Evolutionary conservation across 2,113 vertebrate genomes (phyloP), one percentile per base, ranked within the genome.

Genomic region (Vimba vimba): DNA sequence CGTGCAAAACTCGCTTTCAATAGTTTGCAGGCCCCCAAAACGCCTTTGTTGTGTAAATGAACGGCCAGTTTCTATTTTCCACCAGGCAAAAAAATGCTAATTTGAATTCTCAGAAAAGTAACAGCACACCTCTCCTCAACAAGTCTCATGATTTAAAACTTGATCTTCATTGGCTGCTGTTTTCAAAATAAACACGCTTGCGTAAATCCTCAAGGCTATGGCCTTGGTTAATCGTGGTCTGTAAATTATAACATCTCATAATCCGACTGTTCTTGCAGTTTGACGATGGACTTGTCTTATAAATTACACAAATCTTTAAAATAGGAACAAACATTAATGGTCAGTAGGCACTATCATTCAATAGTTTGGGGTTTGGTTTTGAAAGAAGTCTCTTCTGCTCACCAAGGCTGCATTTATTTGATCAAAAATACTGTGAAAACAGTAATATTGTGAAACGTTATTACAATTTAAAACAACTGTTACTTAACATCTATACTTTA

Each of bases 141-240:
- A 47, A 15, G 4, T 43, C 11, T 74, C 6, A 47, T 47, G n/a
- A 55, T 78, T 55, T 33, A 27, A 30, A 27, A 50, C 5, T 50
- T 17, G 50, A 19, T 66, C 39, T 45, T 13, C 27, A 3, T 4
- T 15, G 21, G 60, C n/a, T 52, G 25, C 9, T 82, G 64, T 82
- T 82, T 82, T 69, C 19, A 55, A 23, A 55, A 69, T n/a, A 82
- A 82, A 82, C 64, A 82, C 25, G 33, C 27, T 82, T 17, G n/a
- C 5, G 15, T 78, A 13, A 23, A 55, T 30, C 45, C 45, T 82
- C 64, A 36, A 82, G 64, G 62, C 25, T 6, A 36, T 23, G 62
- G 25, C 80, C 43, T 82, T 69, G 80, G 45, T 15, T 82, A 45
- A 69, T 80, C 13, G 9, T 6, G 4, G 15, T 80, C 15, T 36